Evolutionary conservation across 2,888 invertebrate species (phyloP), one percentile per base, ranked within the genome.

Genomic region (Lamellibrachia columna): DNA sequence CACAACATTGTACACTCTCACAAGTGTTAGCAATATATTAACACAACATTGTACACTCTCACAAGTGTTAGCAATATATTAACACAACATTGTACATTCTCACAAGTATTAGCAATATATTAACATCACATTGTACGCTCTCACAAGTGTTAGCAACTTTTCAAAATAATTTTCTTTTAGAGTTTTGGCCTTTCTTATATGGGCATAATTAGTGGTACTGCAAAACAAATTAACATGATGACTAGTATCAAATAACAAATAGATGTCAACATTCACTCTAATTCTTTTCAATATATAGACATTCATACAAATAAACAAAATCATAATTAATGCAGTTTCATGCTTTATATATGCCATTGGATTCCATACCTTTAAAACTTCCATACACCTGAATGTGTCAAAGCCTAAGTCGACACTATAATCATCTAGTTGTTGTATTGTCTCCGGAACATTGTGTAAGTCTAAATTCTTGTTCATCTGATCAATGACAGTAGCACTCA

Each of bases 401-500:
- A 94, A 94, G 11, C 94, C 93, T 75, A 94, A 91, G 53, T 94
- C 93, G 22, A 95, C 94, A 93, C 95, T 95, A 93, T 93, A 95
- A 15, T 94, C 93, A 92, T 95, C 95, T 58, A 95, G 93, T 90
- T 94, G 94, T 60, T 93, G 93, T 52, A 95, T 94, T 52, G 94
- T 94, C 60, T 93, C 92, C 53, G 95, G 95, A n/a, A 95, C 93
- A 11, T 91, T 75, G 75, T 75, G 92, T 40, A 60, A 75, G 91
- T 95, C 94, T 52, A 94, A 94, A 53, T 94, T 94, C 52, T 94
- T 94, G 90, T 94, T 93, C 28, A 95, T 93, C 91, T 94, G 93
- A 52, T 95, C 94, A 55, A 95, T 60, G 90, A 95, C 93, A 91
- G 95, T 95, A 4, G 93, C 92, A 52, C 95, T 95, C 53, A 95